These are phyloP conservation scores for Caenorhabditis doughertyi DNA, from an alignment of 2,888 invertebrate genomes.

Conservation along the genomic window DNA sequence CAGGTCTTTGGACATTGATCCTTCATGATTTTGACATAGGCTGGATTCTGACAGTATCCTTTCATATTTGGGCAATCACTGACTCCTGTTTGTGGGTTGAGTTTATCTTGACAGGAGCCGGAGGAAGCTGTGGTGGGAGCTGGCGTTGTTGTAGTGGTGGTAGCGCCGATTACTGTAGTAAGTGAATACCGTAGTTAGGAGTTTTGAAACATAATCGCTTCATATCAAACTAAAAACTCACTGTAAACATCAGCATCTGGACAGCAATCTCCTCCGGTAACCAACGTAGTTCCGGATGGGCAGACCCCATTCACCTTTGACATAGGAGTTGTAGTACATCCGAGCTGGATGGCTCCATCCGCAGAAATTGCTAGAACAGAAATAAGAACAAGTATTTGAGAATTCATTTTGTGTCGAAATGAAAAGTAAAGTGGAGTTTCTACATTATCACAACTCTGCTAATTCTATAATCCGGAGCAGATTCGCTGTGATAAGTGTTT, in stretches of 20 bases:
- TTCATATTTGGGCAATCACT: slow-evolving; percentile 31
- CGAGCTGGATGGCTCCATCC: not conserved
- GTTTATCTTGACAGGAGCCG: slow-evolving; percentile 12
- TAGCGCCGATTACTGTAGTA: slow-evolving; percentile 10
- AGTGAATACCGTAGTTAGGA: too few species aligned
- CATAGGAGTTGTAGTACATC: not conserved
- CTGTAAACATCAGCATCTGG: slow-evolving; percentile 34
- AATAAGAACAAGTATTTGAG: not conserved
- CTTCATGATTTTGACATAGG: slow-evolving; percentile 6
- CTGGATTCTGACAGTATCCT: slow-evolving; percentile 21
- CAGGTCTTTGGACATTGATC: slow-evolving; percentile 29
- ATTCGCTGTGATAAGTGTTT: too few species aligned
- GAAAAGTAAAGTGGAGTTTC: not conserved
- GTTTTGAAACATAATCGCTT: too few species aligned
- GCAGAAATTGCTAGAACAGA: too few species aligned
- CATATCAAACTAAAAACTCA: too few species aligned
- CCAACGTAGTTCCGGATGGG: slow-evolving; percentile 2
- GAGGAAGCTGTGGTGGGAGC: slow-evolving; percentile 5
- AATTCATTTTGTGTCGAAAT: not conserved
- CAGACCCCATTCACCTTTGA: not conserved
- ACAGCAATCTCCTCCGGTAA: slow-evolving; percentile 15
- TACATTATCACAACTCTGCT: slow-evolving; percentile 18
- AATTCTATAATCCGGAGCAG: slow-evolving; percentile 5
- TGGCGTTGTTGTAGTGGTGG: slow-evolving; percentile 5
- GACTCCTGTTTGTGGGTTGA: slow-evolving; percentile 26